phyloP scores from a whole-genome alignment of 2,113 vertebrate species.

The Hyla sarda region DNA sequence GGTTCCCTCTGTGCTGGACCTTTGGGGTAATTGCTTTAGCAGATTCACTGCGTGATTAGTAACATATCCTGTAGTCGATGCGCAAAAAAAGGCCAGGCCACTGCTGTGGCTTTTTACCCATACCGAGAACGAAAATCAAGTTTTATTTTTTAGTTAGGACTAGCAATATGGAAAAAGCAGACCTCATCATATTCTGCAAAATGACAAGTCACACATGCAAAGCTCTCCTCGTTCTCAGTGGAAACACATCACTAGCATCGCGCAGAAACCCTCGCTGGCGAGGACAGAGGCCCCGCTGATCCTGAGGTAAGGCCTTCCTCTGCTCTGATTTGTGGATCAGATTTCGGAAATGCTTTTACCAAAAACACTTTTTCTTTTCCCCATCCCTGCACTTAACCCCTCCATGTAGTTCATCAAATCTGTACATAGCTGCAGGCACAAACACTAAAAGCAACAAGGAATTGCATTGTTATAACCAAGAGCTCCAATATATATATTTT shows the following conservation, averaged over 20 bases:
- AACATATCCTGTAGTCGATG: constrained; percentile 63
- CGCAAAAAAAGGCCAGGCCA: constrained; percentile 49
- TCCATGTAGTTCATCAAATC: not conserved
- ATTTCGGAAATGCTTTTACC: constrained; percentile 29
- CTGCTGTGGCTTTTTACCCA: constrained; percentile 14
- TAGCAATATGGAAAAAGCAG: not conserved
- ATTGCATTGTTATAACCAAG: not conserved
- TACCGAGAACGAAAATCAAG: constrained; percentile 32
- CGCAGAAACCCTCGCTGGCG: not conserved
- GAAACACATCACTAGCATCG: not conserved
- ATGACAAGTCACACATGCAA: not conserved
- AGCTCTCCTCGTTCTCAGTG: not conserved
- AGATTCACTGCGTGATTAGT: constrained; percentile 64
- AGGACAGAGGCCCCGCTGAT: not conserved
- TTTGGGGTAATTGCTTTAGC: constrained; percentile 64
- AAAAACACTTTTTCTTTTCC: not conserved
- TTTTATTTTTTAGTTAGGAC: constrained; percentile 55
- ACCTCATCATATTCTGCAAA: not conserved
- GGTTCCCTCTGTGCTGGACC: constrained; percentile 59
- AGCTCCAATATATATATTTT: not conserved
- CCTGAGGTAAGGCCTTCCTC: not conserved
- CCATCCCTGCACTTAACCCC: not conserved
- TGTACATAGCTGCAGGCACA: not conserved
- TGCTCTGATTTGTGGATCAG: constrained; percentile 1
- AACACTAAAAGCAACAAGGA: not conserved